phyloP scores from a whole-genome alignment of 2,888 invertebrate genomes.

The Branchellion lobata region DNA sequence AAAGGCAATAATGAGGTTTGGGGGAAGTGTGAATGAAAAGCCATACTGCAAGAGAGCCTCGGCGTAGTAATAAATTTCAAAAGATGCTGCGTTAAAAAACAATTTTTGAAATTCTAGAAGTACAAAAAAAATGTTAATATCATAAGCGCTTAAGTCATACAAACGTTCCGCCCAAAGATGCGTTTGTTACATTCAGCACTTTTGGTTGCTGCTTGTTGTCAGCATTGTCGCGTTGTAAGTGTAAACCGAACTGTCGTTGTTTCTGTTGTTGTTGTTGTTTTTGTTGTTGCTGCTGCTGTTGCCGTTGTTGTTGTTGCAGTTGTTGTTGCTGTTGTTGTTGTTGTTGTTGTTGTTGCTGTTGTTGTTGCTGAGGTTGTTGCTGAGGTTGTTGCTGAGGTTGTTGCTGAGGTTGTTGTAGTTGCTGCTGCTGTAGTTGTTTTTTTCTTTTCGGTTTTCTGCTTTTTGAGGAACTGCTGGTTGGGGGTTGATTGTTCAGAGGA shows the following conservation, averaged over 20 bases:
- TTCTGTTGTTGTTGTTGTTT: conserved; percentile 1
- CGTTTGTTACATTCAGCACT: no score
- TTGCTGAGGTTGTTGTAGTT: neutral
- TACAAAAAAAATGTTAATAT: no score
- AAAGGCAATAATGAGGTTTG: no score
- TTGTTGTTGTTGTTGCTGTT: neutral
- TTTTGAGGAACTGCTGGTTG: no score
- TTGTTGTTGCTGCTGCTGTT: conserved; percentile 7
- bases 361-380: conserved; percentile 8
- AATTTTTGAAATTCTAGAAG: no score
- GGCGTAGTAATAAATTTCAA: no score
- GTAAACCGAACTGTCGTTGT: no score
- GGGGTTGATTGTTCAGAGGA: no score
- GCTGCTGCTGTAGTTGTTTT: neutral
- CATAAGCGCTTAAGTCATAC: neutral
- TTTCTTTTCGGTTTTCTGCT: neutral
- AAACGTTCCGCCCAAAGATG: neutral
- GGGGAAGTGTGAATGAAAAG: no score
- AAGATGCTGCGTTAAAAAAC: no score
- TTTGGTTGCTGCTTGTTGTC: neutral
- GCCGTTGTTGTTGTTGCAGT: neutral
- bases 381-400: neutral
- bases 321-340: neutral
- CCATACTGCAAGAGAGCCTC: no score
- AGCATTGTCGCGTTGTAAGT: neutral